These are phyloP conservation scores for Umimayanthus kanabou DNA, from an alignment of 92 coral and sea anemone genomes.

Conservation along the genomic window DNA sequence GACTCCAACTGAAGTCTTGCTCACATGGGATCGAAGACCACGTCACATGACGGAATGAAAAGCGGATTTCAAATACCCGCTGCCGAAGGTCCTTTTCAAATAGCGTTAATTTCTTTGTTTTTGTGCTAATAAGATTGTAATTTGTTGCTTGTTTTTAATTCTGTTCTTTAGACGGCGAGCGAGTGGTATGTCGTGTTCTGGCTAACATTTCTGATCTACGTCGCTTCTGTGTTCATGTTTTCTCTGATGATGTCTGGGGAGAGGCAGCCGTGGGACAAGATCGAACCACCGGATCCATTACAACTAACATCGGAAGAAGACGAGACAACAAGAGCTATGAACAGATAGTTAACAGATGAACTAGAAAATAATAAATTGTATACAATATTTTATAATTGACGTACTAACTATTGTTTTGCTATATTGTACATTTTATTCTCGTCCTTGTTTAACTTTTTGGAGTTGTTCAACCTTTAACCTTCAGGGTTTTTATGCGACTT, in stretches of 20 bases:
- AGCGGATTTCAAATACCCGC: too few species aligned
- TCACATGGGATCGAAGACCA: too few species aligned
- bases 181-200: conserved; percentile 94
- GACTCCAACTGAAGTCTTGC: too few species aligned
- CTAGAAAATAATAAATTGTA: not conserved
- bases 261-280: conserved; percentile 86
- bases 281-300: not conserved
- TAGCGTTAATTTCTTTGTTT: not conserved
- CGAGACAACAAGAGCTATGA: not conserved
- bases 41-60: too few species aligned
- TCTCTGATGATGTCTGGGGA: conserved; percentile 75
- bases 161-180: conserved; percentile 61
- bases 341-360: not conserved
- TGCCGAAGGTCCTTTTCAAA: too few species aligned
- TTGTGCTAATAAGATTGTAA: not conserved
- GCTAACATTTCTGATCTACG: conserved; percentile 76
- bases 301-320: not conserved
- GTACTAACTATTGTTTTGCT: too few species aligned
- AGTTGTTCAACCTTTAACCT: too few species aligned
- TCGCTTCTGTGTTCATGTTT: conserved; percentile 63
- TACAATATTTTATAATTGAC: not conserved
- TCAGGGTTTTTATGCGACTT: too few species aligned
- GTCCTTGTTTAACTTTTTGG: too few species aligned
- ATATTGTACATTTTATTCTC: too few species aligned
- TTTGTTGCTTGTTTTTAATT: not conserved